Percentiles rank a stretch among this genome's conserved stretches.
These are phyloP conservation scores for Orchesella cincta DNA, from an alignment of 1,140 invertebrate species.

Conservation along the genomic window DNA sequence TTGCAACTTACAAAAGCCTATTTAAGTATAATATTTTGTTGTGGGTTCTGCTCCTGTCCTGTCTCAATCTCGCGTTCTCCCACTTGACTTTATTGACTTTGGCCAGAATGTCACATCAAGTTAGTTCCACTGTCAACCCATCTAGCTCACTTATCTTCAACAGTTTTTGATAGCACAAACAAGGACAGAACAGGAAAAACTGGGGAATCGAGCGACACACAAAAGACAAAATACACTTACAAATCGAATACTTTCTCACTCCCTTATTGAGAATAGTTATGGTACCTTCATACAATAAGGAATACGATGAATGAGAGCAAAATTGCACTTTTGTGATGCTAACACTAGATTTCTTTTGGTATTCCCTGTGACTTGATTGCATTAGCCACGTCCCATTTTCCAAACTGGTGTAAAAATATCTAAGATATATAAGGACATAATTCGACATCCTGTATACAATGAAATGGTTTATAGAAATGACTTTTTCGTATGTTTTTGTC, in stretches of 20 bases:
- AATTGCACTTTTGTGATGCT: constrained; percentile 13
- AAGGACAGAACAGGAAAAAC: background rate
- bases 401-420: background rate
- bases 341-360: background rate
- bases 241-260: too few species aligned
- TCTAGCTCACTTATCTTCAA: constrained; percentile 7
- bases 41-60: too few species aligned
- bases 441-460: background rate
- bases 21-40: background rate
- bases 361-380: background rate
- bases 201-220: too few species aligned
- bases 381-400: constrained; percentile 2
- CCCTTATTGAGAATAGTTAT: too few species aligned
- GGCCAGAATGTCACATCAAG: constrained; percentile 23
- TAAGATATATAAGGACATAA: too few species aligned
- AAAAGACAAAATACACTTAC: too few species aligned
- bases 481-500: constrained; percentile 31
- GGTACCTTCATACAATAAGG: too few species aligned
- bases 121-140: constrained; percentile 15
- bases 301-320: too few species aligned
- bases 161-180: constrained; percentile 9
- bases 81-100: constrained; percentile 30
- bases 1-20: too few species aligned
- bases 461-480: background rate
- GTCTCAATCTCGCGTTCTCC: too few species aligned